Evolutionary conservation across 1,140 invertebrate genomes (phyloP).

Genomic region (Notospermus geniculatus): DNA sequence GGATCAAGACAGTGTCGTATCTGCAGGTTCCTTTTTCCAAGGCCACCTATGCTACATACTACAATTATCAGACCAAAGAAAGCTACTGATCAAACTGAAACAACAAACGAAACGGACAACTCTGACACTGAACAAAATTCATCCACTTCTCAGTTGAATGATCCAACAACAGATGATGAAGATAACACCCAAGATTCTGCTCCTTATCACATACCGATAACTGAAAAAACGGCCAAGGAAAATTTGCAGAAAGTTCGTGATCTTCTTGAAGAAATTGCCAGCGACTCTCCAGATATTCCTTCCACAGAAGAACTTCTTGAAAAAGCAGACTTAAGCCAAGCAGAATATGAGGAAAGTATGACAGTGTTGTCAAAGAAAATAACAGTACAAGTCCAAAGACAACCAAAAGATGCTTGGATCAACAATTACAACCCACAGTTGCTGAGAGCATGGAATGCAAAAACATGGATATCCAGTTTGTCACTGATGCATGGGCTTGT

Average conservation of each 20-base stretch:
- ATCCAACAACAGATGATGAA: no score
- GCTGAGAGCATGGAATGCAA: slow-evolving; percentile 20
- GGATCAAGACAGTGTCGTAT: background rate
- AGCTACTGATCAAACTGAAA: background rate
- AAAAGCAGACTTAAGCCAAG: background rate
- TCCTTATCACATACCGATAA: background rate
- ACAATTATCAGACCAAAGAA: background rate
- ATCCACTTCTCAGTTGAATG: no score
- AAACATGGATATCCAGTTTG: slow-evolving; percentile 25
- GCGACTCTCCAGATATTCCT: background rate
- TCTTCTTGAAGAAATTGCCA: background rate
- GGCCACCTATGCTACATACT: background rate
- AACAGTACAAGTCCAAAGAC: slow-evolving; percentile 11
- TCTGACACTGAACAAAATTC: no score
- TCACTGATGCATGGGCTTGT: slow-evolving; percentile 21
- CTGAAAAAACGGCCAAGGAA: slow-evolving; percentile 3
- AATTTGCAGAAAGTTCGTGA: slow-evolving; percentile 13
- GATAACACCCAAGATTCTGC: background rate
- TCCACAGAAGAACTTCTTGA: background rate
- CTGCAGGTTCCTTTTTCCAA: background rate
- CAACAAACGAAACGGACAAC: no score
- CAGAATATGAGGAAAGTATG: slow-evolving; percentile 9
- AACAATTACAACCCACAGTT: slow-evolving; percentile 17
- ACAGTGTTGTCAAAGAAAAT: slow-evolving; percentile 11
- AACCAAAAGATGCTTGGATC: slow-evolving; percentile 12